Base-by-base conservation (phyloP, 2,113 vertebrate genomes). In the Micromys minutus region DNA sequence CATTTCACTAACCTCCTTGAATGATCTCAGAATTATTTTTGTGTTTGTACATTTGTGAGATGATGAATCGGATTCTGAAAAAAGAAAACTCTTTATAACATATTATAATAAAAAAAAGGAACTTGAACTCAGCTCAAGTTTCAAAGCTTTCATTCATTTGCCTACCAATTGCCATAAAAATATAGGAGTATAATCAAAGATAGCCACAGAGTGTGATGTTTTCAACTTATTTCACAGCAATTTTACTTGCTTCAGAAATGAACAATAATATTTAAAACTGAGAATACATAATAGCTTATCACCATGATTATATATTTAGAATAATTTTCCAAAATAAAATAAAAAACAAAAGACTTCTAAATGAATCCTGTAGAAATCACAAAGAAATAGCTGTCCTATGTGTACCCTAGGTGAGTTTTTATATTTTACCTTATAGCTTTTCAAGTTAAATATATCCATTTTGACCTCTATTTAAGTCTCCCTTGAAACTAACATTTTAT, bases 391-490 rank as follows among this genome's bases (percentile, higher is more conserved):
- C 22, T 71, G 26, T 39, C 45, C 5, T 79, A 9, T 93, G 74
- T 69, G 52, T 59, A 57, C 57, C 52, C 5, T 89, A 39, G 47
- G 2, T 71, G 24, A 7, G 83, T 85, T 94, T 94, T 94, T 91
- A 76, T 79, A 77, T 95, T 93, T 87, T 87, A 89, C 4, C 39
- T 93, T 86, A 67, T 59, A 74, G 47, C 39, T 89, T 94, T 95
- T 91, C 87, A 96, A 87, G 67, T 96, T 96, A 96, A 97, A 97
- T 87, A 85, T 95, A 95, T 88, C 92, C 76, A 93, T 93, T 97
- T 94, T 97, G 95, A 98, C 96, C 96, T 97, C 93, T 96, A 50
- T 89, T 94, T 97, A 96, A 92, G 74, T 85, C 47, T 96, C 55
- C 50, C 81, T 47, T 92, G 95, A 94, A 96, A 96, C 52, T 59